Conservation (phyloP, 2,888 invertebrate species). For the Trilocha varians region DNA sequence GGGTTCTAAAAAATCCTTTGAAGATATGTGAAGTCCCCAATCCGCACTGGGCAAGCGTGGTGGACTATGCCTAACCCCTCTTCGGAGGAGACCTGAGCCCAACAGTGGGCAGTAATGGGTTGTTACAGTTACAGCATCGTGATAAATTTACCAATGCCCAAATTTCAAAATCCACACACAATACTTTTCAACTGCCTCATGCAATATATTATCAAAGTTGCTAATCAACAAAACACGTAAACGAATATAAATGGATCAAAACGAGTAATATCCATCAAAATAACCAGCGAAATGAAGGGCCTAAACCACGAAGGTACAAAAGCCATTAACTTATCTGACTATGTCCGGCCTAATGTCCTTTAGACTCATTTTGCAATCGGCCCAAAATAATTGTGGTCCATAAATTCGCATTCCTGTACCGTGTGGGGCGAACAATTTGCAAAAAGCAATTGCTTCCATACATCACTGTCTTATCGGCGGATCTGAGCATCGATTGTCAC, state of each 20-base stretch:
- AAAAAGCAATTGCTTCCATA: conserved; percentile 59
- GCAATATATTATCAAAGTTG: neutral
- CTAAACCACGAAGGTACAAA: neutral
- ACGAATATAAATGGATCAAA: neutral
- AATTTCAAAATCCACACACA: no score
- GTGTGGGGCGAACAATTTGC: conserved; percentile 50
- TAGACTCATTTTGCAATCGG: conserved; percentile 1
- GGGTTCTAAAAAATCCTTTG: no score
- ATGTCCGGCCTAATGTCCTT: neutral
- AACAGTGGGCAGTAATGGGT: no score
- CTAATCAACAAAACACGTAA: neutral
- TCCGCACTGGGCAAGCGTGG: no score
- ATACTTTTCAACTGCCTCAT: no score
- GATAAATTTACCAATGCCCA: no score
- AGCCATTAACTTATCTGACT: conserved; percentile 5
- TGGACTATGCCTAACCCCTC: no score
- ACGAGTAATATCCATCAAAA: neutral
- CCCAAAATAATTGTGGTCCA: conserved; percentile 45
- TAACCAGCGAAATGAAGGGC: neutral
- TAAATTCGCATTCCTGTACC: conserved; percentile 34
- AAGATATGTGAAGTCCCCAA: no score
- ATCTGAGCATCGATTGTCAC: conserved; percentile 20
- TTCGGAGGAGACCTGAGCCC: no score
- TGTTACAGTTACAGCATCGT: no score
- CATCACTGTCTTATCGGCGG: conserved; percentile 56